Percentiles rank a stretch among this genome's conserved stretches.
These are phyloP conservation scores for Thrips palmi DNA, from an alignment of 1,140 invertebrate genomes.

Conservation along the genomic window DNA sequence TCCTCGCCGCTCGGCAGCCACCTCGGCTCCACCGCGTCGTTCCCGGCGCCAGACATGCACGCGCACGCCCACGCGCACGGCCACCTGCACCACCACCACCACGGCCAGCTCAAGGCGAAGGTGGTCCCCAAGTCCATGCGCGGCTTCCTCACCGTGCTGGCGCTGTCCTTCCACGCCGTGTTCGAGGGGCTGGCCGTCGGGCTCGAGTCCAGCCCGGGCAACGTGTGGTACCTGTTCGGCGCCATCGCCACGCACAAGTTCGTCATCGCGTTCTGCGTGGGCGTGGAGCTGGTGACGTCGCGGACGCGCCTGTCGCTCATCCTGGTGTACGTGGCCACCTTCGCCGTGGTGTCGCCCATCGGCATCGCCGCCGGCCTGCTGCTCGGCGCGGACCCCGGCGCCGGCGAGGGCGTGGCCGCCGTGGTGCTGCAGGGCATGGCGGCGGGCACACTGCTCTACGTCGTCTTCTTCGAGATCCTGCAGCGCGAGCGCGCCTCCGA, in stretches of 20 bases:
- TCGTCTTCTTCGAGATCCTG: conserved; percentile 81
- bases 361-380: conserved; percentile 41
- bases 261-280: conserved; percentile 50
- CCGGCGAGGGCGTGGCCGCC: conserved; percentile 17
- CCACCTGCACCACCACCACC: conserved; percentile 4
- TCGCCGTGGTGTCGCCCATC: conserved; percentile 48
- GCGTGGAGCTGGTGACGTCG: conserved; percentile 44
- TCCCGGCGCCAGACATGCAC: background rate
- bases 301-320: conserved; percentile 34
- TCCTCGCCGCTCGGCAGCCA: conserved; percentile 4
- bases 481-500: conserved; percentile 50
- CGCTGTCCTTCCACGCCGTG: conserved; percentile 60
- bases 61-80: background rate
- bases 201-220: conserved; percentile 38
- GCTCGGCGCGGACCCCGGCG: conserved; percentile 24
- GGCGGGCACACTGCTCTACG: conserved; percentile 71
- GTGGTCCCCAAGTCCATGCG: conserved; percentile 28
- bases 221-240: conserved; percentile 45
- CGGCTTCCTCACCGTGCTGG: conserved; percentile 45
- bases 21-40: background rate
- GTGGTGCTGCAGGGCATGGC: conserved; percentile 61
- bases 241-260: conserved; percentile 58
- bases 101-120: background rate
- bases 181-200: conserved; percentile 71
- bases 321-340: conserved; percentile 34